Evolutionary conservation across 2,888 invertebrate species (phyloP), one percentile per base, ranked within the genome.

Genomic region (Cryptocephalus primarius): DNA sequence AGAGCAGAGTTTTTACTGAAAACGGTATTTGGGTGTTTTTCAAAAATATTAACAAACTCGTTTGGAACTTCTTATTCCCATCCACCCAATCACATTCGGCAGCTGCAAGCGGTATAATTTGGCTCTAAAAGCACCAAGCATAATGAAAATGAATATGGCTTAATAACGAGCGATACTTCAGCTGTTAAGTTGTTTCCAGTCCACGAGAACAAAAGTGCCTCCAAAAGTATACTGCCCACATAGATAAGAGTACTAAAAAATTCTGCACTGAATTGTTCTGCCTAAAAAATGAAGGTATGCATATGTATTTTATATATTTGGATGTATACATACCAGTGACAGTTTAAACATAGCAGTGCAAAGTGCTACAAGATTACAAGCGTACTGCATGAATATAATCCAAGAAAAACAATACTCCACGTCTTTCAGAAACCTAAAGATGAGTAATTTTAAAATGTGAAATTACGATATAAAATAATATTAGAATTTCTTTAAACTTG

Each of bases 321-420:
- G n/a, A 36, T 4, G 12, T 36, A 40, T 42, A 46, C 48, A 44
- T 47, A 51, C 51, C 33, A 51, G 12, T 38, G 51, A 45, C 11
- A 51, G 40, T 42, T 45, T 47, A 44, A 51, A 51, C 49, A 51
- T 47, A 31, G 47, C 46, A 4, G 51, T 51, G 44, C 51, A 51
- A 34, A 41, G 44, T 10, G 51, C 46, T 11, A 51, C 44, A 4
- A 51, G 38, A 14, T 44, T 49, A 9, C 40, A 43, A 12, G 41
- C 43, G 34, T 48, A 49, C 33, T 49, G 48, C 12, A 44, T 44
- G 31, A 47, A 45, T 8, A 49, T 40, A 10, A 38, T 39, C 2
- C 33, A 9, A 1, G 49, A 43, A 32, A 51, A 51, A 10, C 43
- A 40, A 12, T 42, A 32, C 38, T 51, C 49, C 8, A 49, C 31